Evolutionary conservation across 2,797 vertebrate genomes (phyloP).

Genomic region (Brachymystax lenok): DNA sequence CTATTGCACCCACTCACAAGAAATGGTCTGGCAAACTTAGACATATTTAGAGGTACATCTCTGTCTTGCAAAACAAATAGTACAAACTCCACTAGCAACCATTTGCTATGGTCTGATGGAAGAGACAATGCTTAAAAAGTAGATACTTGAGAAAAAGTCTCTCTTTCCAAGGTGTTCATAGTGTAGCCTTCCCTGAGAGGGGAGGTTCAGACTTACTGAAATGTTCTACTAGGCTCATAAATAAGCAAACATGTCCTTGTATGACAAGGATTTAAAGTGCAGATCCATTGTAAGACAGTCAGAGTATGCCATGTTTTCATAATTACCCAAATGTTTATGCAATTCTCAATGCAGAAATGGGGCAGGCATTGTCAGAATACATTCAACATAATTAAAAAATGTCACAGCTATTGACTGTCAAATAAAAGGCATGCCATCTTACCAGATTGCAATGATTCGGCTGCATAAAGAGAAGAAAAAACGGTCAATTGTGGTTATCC

Average conservation of each 20-base stretch:
- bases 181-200: neutral
- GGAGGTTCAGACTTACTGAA: neutral
- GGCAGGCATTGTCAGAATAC: neutral
- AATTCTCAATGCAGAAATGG: neutral
- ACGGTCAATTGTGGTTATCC: neutral
- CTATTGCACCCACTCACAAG: neutral
- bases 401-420: neutral
- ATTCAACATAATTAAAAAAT: neutral
- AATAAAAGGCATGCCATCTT: slow-evolving; percentile 19
- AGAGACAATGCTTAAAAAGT: neutral
- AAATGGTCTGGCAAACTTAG: neutral
- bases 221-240: neutral
- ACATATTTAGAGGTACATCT: neutral
- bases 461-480: slow-evolving; percentile 29
- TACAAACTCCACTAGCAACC: neutral
- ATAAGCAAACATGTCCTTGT: slow-evolving; percentile 1
- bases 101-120: neutral
- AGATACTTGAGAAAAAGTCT: neutral
- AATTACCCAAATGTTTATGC: neutral
- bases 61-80: neutral
- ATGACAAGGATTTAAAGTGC: neutral
- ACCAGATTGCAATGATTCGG: slow-evolving; percentile 32
- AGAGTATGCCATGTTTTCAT: neutral
- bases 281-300: neutral
- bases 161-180: neutral